Base-by-base conservation (phyloP, 2,113 vertebrate genomes). In the Opisthocomus hoazin region DNA sequence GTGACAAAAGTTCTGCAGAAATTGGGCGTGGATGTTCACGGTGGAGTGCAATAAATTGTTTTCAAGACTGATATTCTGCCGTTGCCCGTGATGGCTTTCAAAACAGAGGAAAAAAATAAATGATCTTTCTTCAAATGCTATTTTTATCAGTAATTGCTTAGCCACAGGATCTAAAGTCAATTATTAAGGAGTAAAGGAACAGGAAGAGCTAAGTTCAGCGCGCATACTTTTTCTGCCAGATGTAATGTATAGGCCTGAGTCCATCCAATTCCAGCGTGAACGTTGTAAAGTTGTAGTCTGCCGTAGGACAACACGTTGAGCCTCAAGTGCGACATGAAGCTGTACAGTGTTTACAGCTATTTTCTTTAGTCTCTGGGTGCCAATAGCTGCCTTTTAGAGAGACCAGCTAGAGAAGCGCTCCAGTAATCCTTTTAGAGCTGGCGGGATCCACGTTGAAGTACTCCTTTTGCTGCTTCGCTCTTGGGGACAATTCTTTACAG, bases 221-320 rank as follows among this genome's bases (percentile, higher is more conserved):
- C 1, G 1, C 8, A 0, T 32, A 2, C 20, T 73, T 41, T 23
- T 57, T 50, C 43, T 66, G 23, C 30, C 32, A 58, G 58, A 14
- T 48, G 32, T 9, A 18, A 8, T 2, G 5, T 12, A 9, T 18
- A 24, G 41, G 12, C 37, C 9, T 58, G 32, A 48, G 27, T 34
- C 37, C 10, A 1, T 27, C 51, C 24, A 34, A 36, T 50, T 91
- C 68, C 20, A 29, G 2, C 0, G 0, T 22, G 60, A 71, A 27
- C 41, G 57, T 56, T 21, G 27, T 39, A 2, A 37, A 75, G 66
- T 14, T 19, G 20, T 24, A 10, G 30, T 15, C 20, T 34, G 43
- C 27, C 9, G 12, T 22, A 63, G 37, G 39, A 17, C 0, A 2
- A 11, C 15, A 14, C 0, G 1, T 34, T 16, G 26, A 77, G 37